phyloP scores from a whole-genome alignment of 2,113 vertebrate species.

The Dryoscopus gambensis region DNA sequence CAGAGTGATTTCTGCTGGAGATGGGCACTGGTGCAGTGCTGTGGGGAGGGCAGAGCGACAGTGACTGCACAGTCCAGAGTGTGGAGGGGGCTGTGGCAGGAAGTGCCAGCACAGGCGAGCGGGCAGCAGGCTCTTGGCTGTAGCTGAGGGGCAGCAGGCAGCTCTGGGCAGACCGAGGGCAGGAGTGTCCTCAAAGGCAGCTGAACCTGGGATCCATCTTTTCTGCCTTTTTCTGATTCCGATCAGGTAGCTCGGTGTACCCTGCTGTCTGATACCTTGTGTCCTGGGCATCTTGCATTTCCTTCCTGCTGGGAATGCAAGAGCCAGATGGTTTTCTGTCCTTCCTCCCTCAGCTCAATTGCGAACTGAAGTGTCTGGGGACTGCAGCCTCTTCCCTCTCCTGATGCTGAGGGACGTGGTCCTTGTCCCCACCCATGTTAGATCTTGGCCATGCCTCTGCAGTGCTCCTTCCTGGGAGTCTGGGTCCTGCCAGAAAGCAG shows the following conservation, averaged over 20 bases:
- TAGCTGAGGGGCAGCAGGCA: not conserved
- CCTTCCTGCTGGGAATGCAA: not conserved
- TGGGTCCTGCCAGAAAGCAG: not conserved
- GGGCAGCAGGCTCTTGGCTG: not conserved
- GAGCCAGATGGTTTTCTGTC: not conserved
- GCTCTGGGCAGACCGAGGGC: not conserved
- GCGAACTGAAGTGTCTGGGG: not conserved
- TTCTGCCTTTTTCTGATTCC: not conserved
- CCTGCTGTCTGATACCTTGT: not conserved
- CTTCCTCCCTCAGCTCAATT: not conserved
- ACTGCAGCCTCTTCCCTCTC: not conserved
- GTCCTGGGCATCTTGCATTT: not conserved
- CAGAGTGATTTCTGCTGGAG: not conserved
- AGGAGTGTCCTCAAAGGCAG: not conserved
- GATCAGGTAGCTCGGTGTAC: not conserved
- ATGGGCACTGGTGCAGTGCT: not conserved
- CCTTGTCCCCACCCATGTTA: not conserved
- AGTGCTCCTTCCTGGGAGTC: not conserved
- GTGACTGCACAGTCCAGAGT: not conserved
- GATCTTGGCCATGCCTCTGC: not conserved
- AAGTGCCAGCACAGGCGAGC: accelerated
- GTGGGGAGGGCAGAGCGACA: not conserved
- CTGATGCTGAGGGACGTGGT: not conserved
- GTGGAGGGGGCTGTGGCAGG: not conserved
- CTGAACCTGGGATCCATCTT: not conserved